These are phyloP conservation scores for Drosophila pseudotakahashii DNA, from an alignment of 2,888 invertebrate genomes.

Conservation along the genomic window DNA sequence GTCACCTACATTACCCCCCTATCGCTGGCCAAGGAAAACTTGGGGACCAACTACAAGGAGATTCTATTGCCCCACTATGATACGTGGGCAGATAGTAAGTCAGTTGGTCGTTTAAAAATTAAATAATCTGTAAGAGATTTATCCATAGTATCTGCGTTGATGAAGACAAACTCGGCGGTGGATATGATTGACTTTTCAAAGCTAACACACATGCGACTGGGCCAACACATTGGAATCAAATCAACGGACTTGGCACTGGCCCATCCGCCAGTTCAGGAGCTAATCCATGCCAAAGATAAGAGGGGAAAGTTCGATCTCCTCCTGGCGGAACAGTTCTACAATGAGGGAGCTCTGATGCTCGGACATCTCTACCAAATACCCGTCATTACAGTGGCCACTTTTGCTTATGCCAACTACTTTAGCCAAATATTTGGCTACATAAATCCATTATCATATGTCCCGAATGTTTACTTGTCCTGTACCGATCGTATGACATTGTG, in stretches of 20 bases:
- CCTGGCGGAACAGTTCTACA: conserved; percentile 82
- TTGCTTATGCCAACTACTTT: conserved; percentile 83
- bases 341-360: conserved; percentile 82
- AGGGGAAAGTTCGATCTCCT: conserved; percentile 83
- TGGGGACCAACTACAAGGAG: conserved; percentile 74
- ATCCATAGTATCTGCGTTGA: conserved; percentile 50
- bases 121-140: no score
- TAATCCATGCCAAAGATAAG: conserved; percentile 69
- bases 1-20: conserved; percentile 66
- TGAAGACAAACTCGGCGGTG: conserved; percentile 48
- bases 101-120: no score
- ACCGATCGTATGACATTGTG: conserved; percentile 85
- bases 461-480: conserved; percentile 82
- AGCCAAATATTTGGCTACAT: conserved; percentile 84
- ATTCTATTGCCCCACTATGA: conserved; percentile 69
- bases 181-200: conserved; percentile 58
- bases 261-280: conserved; percentile 65
- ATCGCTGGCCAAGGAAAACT: conserved; percentile 64
- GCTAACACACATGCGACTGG: conserved; percentile 46
- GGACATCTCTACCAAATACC: conserved; percentile 83
- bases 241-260: conserved; percentile 74
- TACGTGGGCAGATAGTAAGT: conserved; percentile 68
- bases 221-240: conserved; percentile 59
- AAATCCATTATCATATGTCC: conserved; percentile 84
- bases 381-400: conserved; percentile 78